Conservation (phyloP, 2,888 invertebrate species). For the Drosophila cracens region DNA sequence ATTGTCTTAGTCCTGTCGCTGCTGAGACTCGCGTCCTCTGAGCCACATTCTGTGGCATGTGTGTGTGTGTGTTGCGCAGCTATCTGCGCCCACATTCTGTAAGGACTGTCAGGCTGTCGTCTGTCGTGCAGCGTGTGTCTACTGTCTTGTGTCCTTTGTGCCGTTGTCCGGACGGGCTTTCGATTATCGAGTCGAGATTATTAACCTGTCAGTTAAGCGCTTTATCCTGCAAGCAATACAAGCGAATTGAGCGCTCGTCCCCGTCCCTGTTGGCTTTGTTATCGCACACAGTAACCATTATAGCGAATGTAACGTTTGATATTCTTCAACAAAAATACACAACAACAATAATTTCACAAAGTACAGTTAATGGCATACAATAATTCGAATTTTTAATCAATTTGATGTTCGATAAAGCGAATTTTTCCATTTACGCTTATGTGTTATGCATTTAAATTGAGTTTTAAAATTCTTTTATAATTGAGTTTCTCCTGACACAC, state of each 20-base stretch:
- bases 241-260: slow-evolving; percentile 41
- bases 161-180: slow-evolving; percentile 55
- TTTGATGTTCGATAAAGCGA: neutral
- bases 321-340: slow-evolving; percentile 4
- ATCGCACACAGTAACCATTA: slow-evolving; percentile 28
- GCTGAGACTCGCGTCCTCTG: slow-evolving; percentile 11
- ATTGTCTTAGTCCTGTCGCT: slow-evolving; percentile 44
- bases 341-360: slow-evolving; percentile 4
- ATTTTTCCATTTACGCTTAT: neutral
- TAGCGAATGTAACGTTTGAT: slow-evolving; percentile 30
- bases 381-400: slow-evolving; percentile 6
- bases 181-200: slow-evolving; percentile 81
- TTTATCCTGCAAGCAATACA: slow-evolving; percentile 65
- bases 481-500: neutral
- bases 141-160: slow-evolving; percentile 35
- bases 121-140: slow-evolving; percentile 31
- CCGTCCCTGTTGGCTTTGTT: slow-evolving; percentile 36
- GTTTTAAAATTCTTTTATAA: neutral
- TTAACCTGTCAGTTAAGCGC: slow-evolving; percentile 80
- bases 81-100: slow-evolving; percentile 49
- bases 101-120: slow-evolving; percentile 62
- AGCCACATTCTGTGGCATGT: slow-evolving; percentile 8
- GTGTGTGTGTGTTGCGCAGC: slow-evolving; percentile 14
- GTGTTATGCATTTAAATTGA: neutral
- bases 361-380: neutral